Evolutionary conservation across 2,888 invertebrate genomes (phyloP), one percentile per base, ranked within the genome.

Genomic region (Cotesia congregata): DNA sequence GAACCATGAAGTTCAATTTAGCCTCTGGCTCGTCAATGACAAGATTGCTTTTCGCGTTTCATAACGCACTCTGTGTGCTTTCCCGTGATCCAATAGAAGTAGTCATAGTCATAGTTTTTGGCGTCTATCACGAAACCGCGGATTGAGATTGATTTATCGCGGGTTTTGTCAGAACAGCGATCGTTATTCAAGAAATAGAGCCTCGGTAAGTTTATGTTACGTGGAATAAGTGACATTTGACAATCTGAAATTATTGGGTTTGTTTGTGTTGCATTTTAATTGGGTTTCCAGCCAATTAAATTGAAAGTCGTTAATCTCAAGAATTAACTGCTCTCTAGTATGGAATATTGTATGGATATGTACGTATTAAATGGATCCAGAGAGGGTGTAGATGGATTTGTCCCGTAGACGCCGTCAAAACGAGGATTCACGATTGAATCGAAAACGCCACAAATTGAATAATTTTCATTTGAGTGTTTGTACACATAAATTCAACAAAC

Each of bases 31-130:
- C n/a, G 70, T 68, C 38, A n/a, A 68, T n/a, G 17, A 17, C 12
- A 39, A 59, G 60, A 76, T 71, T 67, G 61, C 15, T 38, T 65
- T 64, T 17, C 50, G 5, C 15, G 72, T 67, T 64, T n/a, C 20
- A 41, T 60, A 61, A 38, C 72, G 67, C 17, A 17, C 30, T 17
- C 20, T 30, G 9, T 67, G 20, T 67, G 12, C 59, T 39, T 74
- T 74, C 40, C 74, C 30, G 30, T 30, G 30, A 30, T 30, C 30
- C 3, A 30, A 30, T 30, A 30, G 30, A 30, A 2, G 30, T 30
- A 30, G 2, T 30, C 30, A 30, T 30, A 30, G 30, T 30, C 30
- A 30, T 30, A 30, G 30, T 30, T 30, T 30, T 30, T 30, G 30
- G 30, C 30, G 30, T 30, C 30, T 30, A 30, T 30, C 30, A 3